These are phyloP conservation scores for Collichthys lucidus DNA, from an alignment of 2,113 vertebrate genomes.

Conservation along the genomic window DNA sequence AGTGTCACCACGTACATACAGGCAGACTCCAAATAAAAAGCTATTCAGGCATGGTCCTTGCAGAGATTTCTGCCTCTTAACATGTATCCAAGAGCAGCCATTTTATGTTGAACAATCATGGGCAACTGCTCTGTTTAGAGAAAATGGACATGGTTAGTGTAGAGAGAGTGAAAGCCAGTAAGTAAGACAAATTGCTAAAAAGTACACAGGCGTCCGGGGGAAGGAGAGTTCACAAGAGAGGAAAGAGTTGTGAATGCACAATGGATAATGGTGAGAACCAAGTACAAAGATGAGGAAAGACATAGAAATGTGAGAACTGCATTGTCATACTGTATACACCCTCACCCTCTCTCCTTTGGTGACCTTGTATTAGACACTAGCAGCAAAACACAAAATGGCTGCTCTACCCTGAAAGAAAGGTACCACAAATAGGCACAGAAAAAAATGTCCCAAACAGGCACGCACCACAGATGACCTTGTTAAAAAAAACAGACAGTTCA, in stretches of 20 bases:
- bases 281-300: conserved; percentile 12
- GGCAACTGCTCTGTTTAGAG: conserved; percentile 20
- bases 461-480: background rate
- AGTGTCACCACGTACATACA: background rate
- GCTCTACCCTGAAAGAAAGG: conserved; percentile 6
- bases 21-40: background rate
- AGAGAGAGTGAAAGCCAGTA: background rate
- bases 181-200: background rate
- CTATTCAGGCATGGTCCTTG: too few species aligned
- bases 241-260: conserved; percentile 34
- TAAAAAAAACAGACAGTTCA: conserved; percentile 7
- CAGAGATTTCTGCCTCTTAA: too few species aligned
- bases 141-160: conserved; percentile 30
- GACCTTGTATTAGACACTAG: conserved; percentile 50
- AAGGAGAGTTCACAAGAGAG: conserved; percentile 9
- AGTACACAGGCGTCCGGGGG: background rate
- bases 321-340: background rate
- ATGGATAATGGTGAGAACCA: conserved; percentile 16
- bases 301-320: conserved; percentile 38
- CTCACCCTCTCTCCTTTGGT: background rate
- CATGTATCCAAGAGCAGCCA: conserved; percentile 13
- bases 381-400: conserved; percentile 55
- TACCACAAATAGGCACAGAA: background rate
- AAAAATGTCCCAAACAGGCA: background rate
- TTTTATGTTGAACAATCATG: conserved; percentile 42